Base-by-base conservation (phyloP, 1,140 invertebrate genomes). In the Cyphomyrmex costatus region DNA sequence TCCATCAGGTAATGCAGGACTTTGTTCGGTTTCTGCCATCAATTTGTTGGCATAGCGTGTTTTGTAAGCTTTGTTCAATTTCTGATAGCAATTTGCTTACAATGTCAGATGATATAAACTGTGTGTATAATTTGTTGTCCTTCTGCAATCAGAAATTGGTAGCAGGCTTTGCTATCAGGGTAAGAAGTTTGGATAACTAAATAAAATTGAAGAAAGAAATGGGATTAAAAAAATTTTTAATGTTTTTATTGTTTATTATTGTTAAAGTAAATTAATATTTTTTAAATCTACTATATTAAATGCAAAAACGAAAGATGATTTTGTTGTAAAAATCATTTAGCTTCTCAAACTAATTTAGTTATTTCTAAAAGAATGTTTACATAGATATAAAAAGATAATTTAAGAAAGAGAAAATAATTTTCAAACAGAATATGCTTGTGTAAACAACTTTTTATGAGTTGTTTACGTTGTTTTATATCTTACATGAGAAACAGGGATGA, bases 401-500 rank as follows among this genome's bases (percentile, higher is more conserved):
- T 42, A 73, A 56, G 27, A 53, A 14, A 73, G 21, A 2, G 10
- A 30, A 73, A 56, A 51, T 53, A 56, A 53, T 30, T 21, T 73
- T 33, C 3, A 6, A 30, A 33, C 70, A 53, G 8, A 73, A 33
- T 73, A 71, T 51, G 2, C 10, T n/a, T n/a, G n/a, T n/a, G n/a
- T n/a, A n/a, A n/a, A n/a, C n/a, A n/a, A n/a, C n/a, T 24, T 56
- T 24, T 56, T 36, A 19, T 6, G 10, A 60, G 7, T 2, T 4
- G 21, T 76, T 60, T 42, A 24, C 36, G 4, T 56, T 3, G 7
- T 70, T 63, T 49, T 51, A 5, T 14, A 3, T 58, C 56, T 83
- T 83, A 70, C 84, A 36, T 21, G 42, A 46, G 10, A 33, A 73
- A 70, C 21, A 7, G 30, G 30, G n/a, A 14, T 70, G 16, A 8